Evolutionary conservation across 2,113 vertebrate species (phyloP).

Genomic region (Mormoops blainvillei): DNA sequence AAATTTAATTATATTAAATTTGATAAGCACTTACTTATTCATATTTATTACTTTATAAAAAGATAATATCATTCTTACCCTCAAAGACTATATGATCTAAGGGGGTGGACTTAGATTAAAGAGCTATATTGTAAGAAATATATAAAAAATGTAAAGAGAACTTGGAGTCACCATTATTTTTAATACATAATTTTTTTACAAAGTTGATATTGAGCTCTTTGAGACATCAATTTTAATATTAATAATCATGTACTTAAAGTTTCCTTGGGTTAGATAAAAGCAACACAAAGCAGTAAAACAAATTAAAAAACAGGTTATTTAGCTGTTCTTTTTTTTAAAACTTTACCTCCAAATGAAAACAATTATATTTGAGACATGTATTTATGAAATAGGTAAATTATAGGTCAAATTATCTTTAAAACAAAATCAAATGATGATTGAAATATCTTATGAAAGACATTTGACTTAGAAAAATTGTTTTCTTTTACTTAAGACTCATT

Average conservation of each 20-base stretch:
- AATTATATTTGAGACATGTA: constrained; percentile 32
- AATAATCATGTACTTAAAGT: constrained; percentile 2
- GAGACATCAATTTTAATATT: constrained; percentile 32
- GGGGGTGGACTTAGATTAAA: background rate
- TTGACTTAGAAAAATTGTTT: constrained; percentile 72
- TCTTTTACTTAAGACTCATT: constrained; percentile 71
- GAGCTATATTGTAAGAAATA: background rate
- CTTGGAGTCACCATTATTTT: background rate
- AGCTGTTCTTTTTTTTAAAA: constrained; percentile 27
- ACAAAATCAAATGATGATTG: constrained; percentile 75
- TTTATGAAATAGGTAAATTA: constrained; percentile 53
- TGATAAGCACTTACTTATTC: background rate
- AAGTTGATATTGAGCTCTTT: background rate
- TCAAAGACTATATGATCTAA: background rate
- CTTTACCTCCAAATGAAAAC: constrained; percentile 67
- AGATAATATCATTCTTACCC: background rate
- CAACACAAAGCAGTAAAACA: background rate
- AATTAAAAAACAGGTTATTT: constrained; percentile 45
- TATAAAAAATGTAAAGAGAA: background rate
- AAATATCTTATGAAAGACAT: constrained; percentile 71
- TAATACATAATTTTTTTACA: background rate
- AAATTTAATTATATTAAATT: background rate
- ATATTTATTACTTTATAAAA: background rate
- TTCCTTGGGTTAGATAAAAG: constrained; percentile 37
- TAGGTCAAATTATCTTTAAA: constrained; percentile 76